Base-by-base conservation (phyloP, 1,140 invertebrate genomes). In the Drosophila sucinea region DNA sequence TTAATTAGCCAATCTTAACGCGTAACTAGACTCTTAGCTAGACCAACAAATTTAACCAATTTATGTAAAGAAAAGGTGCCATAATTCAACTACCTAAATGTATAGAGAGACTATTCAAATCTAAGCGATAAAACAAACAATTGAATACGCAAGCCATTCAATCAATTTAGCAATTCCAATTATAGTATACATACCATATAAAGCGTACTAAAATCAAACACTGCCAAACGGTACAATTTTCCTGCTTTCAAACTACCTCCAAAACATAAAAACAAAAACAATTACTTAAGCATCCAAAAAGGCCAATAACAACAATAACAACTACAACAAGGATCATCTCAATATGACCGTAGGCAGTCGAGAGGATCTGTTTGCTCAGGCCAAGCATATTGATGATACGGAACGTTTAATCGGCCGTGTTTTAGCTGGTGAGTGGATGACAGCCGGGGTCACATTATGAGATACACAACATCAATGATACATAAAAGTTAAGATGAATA, bases 361-460 rank as follows among this genome's bases (percentile, higher is more conserved):
- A 38, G 90, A 91, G 69, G 90, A 91, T 89, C 76, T 91, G 6
- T 91, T 91, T 74, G 86, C 90, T 38, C 81, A 91, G 67, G 90
- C 90, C 35, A 90, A 91, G 55, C 78, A 82, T 66, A 91, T 91
- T 33, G 81, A 91, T 67, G 90, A 90, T 81, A 91, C 84, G 54
- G 90, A 91, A 63, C 87, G 90, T 78, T 69, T 91, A 30, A 91
- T 91, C 44, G 90, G 86, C 33, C 71, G 90, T 40, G 90, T 91
- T 41, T 60, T 91, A 72, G 90, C 90, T 73, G 90, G 90, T 91
- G 72, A 91, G 90, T 91, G 47, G 25, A 7, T 73, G 61, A 4
- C 17, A 17, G 17, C 17, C 17, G 72, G 47, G 62, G 57, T 71
- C 1, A 4, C 29, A 57, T 17, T 23, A 32, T 57, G 17, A 7